A percentile compares a stretch with the other conserved stretches of the same genome.
phyloP scores from a whole-genome alignment of 2,113 vertebrate genomes.

The Hepsetus odoe region DNA sequence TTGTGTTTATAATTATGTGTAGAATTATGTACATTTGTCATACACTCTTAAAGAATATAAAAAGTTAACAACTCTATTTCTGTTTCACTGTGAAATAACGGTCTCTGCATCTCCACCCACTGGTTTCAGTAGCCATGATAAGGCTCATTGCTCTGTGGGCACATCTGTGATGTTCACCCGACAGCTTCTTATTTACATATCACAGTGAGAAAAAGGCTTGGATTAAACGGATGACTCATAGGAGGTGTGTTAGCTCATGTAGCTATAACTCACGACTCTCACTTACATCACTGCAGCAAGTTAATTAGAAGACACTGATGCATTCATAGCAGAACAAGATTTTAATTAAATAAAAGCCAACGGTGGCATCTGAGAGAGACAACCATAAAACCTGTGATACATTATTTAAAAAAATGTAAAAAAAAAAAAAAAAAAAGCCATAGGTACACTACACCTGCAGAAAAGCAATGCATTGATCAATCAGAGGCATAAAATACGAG shows the following conservation, averaged over 20 bases:
- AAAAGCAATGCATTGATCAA: background rate
- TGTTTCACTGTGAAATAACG: background rate
- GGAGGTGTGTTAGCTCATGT: background rate
- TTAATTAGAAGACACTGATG: conserved; percentile 19
- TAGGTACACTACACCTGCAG: too few species aligned
- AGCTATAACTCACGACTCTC: background rate
- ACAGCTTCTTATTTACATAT: conserved; percentile 17
- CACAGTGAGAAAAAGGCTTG: background rate
- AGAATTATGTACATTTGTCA: too few species aligned
- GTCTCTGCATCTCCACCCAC: background rate
- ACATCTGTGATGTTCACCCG: conserved; percentile 5
- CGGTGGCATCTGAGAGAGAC: background rate
- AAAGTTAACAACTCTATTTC: too few species aligned
- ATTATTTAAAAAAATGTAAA: too few species aligned
- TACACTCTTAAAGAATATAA: too few species aligned
- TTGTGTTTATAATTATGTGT: too few species aligned
- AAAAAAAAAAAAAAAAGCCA: background rate
- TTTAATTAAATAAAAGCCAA: background rate
- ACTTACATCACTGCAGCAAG: background rate
- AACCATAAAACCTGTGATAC: background rate
- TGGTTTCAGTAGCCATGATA: background rate
- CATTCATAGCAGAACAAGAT: background rate
- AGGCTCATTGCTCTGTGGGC: background rate
- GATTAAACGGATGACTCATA: conserved; percentile 4
- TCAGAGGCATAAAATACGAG: background rate